Evolutionary conservation across 92 coral and sea anemone species (phyloP), one percentile per base, ranked within the genome.

Genomic region (Umimayanthus kanabou): DNA sequence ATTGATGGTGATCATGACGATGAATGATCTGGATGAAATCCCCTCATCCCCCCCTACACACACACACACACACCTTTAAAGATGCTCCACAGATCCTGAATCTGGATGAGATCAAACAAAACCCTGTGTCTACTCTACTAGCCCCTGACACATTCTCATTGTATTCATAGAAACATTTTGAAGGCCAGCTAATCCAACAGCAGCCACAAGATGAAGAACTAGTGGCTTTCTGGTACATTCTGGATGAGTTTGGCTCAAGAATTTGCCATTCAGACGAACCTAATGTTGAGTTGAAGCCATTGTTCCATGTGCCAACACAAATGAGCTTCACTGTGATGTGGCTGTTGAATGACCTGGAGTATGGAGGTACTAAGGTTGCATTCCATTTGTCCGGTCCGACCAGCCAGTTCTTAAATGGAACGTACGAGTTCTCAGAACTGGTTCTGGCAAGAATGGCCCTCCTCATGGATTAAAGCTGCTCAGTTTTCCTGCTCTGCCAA

Each of bases 191-290:
- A 40, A 29, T 83, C 67, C 67, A 83, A 47, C 29, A 83, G 42
- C n/a, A 83, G 28, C 78, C 87, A 1, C 61, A 49, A 11, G 94
- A 85, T 28, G 95, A 94, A 2, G 97, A 96, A 10, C 80, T 92
- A 84, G 86, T 82, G 15, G 92, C 95, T 1, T 87, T 95, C 53
- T 96, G 98, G 98, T 96, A 93, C 40, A 85, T 96, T 45, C 89
- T 96, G 85, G 99, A 96, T 89, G 99, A 96, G 91, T 96, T 96
- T 92, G 99, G 99, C 25, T 93, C 99, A 43, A 91, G 89, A 82
- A 95, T 96, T 9, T 91, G 85, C 22, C 99, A 96, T 55, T 96
- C 96, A 18, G 98, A 95, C 67, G 92, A 90, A 40, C 98, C 99
- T 10, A 86, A 90, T 45, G 90, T 90, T 26, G 80, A 79, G 14